phyloP scores from a whole-genome alignment of 2,797 vertebrate genomes.

The Cynodonichthys magdalenae region DNA sequence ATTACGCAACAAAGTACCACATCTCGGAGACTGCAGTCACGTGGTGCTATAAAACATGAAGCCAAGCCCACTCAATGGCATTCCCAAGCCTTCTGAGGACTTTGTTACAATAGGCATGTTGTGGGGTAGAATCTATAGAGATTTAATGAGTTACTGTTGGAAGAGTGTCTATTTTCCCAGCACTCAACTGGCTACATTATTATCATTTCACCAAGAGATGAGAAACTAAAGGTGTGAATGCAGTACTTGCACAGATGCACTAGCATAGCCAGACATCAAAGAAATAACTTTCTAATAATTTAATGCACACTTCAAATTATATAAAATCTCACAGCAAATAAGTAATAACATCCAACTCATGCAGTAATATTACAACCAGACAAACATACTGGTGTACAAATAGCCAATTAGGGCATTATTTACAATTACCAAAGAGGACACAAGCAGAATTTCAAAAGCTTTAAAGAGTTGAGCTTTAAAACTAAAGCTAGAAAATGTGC shows the following conservation, averaged over 20 bases:
- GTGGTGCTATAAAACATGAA: slow-evolving; percentile 70
- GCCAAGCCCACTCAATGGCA: slow-evolving; percentile 76
- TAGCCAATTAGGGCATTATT: neutral
- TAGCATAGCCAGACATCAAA: slow-evolving; percentile 45
- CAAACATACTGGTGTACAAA: neutral
- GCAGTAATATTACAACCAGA: neutral
- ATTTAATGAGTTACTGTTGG: slow-evolving; percentile 82
- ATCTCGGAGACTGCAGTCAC: slow-evolving; percentile 50
- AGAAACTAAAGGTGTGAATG: slow-evolving; percentile 32
- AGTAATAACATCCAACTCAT: slow-evolving; percentile 1
- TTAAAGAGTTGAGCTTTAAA: neutral
- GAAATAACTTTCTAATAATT: slow-evolving; percentile 17
- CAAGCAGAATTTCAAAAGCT: neutral
- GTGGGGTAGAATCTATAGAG: slow-evolving; percentile 75
- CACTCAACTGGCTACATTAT: slow-evolving; percentile 70
- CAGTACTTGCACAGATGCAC: slow-evolving; percentile 56
- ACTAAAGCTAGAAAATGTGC: neutral
- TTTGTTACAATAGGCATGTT: slow-evolving; percentile 77
- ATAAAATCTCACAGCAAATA: slow-evolving; percentile 11
- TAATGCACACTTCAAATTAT: slow-evolving; percentile 3
- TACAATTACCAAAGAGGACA: neutral
- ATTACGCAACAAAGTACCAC: slow-evolving; percentile 50
- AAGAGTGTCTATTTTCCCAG: slow-evolving; percentile 71
- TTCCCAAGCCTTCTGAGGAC: slow-evolving; percentile 78
- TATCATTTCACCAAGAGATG: slow-evolving; percentile 59